phyloP scores from a whole-genome alignment of 2,113 vertebrate genomes.

The Phrynocephalus versicolor region DNA sequence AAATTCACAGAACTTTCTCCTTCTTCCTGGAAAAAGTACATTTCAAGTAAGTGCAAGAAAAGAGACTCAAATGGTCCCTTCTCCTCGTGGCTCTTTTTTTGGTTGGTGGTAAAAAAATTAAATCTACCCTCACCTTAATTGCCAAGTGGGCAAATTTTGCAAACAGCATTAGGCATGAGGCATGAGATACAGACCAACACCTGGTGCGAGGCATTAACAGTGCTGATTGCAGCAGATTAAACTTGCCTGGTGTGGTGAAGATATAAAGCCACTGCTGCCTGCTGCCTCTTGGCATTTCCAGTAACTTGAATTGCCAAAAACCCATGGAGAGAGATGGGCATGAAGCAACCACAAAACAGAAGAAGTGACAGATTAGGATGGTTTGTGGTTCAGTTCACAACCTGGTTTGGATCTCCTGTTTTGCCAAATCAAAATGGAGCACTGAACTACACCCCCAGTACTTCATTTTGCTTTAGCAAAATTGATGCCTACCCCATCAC shows the following conservation, averaged over 20 bases:
- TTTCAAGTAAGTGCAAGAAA: background rate
- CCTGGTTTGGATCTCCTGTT: too few species aligned
- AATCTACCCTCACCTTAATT: conserved; percentile 74
- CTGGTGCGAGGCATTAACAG: conserved; percentile 88
- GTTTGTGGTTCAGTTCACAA: too few species aligned
- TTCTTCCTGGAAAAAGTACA: background rate
- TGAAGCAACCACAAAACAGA: too few species aligned
- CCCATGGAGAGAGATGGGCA: conserved; percentile 39
- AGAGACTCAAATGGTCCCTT: too few species aligned
- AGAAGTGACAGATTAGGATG: too few species aligned
- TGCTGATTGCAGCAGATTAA: conserved; percentile 76
- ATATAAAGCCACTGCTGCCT: conserved; percentile 73
- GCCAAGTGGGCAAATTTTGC: conserved; percentile 89
- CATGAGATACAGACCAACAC: conserved; percentile 80
- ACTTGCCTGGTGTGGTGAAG: conserved; percentile 60
- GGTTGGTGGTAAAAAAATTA: background rate
- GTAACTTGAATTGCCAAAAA: conserved; percentile 51
- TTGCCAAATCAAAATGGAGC: too few species aligned
- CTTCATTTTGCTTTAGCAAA: too few species aligned
- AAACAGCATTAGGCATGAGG: conserved; percentile 88
- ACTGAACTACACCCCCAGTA: too few species aligned
- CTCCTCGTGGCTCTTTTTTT: background rate
- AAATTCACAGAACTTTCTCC: background rate
- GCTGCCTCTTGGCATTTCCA: conserved; percentile 63
- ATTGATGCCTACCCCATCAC: too few species aligned